Percentiles rank a stretch among this genome's conserved stretches.
phyloP scores from a whole-genome alignment of 2,113 vertebrate species.

The Notechis scutatus region DNA sequence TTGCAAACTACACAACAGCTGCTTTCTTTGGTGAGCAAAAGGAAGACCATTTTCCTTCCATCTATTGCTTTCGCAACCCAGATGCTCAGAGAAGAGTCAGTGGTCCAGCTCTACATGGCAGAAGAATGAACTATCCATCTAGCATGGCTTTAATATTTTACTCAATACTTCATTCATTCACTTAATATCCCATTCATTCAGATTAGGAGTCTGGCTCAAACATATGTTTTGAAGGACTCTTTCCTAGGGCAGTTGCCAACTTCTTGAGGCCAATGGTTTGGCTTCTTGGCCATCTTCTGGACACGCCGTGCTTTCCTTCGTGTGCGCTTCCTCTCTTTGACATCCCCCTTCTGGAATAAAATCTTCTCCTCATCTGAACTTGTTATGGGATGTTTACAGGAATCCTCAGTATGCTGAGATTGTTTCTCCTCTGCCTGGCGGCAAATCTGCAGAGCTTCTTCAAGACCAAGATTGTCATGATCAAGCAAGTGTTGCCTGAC shows the following conservation, averaged over 20 bases:
- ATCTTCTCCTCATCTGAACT: neutral
- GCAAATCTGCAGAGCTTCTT: neutral
- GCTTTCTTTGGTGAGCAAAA: neutral
- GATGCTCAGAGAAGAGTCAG: neutral
- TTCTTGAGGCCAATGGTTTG: neutral
- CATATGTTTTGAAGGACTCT: neutral
- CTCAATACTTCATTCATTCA: too few species aligned
- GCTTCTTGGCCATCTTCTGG: neutral
- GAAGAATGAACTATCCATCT: neutral
- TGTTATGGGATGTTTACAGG: neutral
- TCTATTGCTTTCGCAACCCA: neutral
- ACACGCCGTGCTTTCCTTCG: neutral
- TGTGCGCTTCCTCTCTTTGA: neutral
- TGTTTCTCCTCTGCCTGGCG: neutral
- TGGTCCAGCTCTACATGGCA: neutral
- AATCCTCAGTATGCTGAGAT: neutral
- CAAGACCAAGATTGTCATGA: neutral
- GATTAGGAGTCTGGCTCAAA: neutral
- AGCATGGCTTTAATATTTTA: neutral
- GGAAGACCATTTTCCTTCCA: neutral
- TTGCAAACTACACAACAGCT: neutral
- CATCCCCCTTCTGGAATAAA: neutral
- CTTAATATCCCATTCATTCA: neutral
- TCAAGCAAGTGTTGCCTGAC: conserved; percentile 7
- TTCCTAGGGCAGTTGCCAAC: neutral